These are phyloP conservation scores for Spicauda simplicius DNA, from an alignment of 2,888 invertebrate species.

Conservation along the genomic window DNA sequence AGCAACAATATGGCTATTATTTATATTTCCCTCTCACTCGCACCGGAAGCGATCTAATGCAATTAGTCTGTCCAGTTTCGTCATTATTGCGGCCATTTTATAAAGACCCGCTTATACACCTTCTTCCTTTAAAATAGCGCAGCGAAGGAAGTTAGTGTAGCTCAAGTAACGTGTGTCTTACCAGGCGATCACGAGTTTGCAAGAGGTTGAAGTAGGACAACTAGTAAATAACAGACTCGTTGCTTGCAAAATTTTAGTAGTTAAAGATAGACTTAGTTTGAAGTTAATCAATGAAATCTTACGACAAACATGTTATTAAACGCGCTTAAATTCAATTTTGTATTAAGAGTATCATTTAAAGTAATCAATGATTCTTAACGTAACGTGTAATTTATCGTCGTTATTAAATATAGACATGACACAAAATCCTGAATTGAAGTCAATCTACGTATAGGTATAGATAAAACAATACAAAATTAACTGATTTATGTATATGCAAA, in stretches of 20 bases:
- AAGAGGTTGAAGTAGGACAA: conserved; percentile 14
- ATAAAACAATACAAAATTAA: too few species aligned
- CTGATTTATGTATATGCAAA: too few species aligned
- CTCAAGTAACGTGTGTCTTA: background rate
- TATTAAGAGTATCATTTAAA: too few species aligned
- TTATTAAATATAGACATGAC: too few species aligned
- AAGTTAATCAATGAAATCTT: background rate
- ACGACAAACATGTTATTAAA: background rate
- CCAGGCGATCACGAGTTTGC: conserved; percentile 1
- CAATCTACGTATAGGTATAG: too few species aligned
- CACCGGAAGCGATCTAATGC: conserved; percentile 21
- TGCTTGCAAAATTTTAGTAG: conserved; percentile 5
- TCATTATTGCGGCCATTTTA: conserved; percentile 7
- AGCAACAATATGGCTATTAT: background rate
- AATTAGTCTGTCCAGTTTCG: conserved; percentile 15
- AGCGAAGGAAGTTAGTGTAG: background rate
- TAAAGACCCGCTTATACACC: conserved; percentile 3
- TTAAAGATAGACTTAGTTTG: background rate
- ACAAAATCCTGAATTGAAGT: too few species aligned
- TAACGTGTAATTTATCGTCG: too few species aligned
- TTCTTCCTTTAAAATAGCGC: background rate
- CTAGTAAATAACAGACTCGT: background rate
- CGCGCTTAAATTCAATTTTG: too few species aligned
- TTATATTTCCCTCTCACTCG: conserved; percentile 15
- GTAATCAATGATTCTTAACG: too few species aligned